These are phyloP conservation scores for Notolepis coatsorum DNA, from an alignment of 2,797 vertebrate species.

Conservation along the genomic window DNA sequence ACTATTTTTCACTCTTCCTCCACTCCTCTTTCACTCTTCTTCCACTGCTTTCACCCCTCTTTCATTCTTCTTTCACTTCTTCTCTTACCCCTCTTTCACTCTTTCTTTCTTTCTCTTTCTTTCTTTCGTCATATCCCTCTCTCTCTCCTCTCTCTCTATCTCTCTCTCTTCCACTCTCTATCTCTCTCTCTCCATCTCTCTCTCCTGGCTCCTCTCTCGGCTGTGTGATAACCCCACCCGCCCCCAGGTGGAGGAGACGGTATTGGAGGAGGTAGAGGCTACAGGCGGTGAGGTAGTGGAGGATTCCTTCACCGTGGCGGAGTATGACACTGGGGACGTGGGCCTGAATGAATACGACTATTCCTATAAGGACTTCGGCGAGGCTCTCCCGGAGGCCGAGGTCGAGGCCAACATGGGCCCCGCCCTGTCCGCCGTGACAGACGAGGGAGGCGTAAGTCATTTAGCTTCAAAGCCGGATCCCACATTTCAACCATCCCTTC, in stretches of 20 bases:
- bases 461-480: constrained; percentile 56
- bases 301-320: constrained; percentile 85
- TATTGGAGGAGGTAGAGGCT: constrained; percentile 69
- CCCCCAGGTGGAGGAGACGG: constrained; percentile 73
- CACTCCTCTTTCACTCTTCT: constrained; percentile 6
- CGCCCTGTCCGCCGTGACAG: constrained; percentile 88
- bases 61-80: neutral
- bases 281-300: constrained; percentile 69
- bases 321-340: constrained; percentile 82
- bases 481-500: constrained; percentile 63
- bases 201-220: too few relatives aligned
- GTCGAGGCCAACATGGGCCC: constrained; percentile 85
- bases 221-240: neutral
- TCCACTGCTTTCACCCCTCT: constrained; percentile 14
- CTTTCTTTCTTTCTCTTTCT: constrained; percentile 19
- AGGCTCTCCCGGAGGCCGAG: constrained; percentile 79
- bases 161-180: neutral
- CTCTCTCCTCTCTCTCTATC: constrained; percentile 10
- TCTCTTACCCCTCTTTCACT: too few relatives aligned
- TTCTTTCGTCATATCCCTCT: constrained; percentile 30
- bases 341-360: constrained; percentile 88
- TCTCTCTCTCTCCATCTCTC: neutral
- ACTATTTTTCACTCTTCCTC: constrained; percentile 12
- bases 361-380: constrained; percentile 88
- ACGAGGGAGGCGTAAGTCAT: constrained; percentile 91